Base-by-base conservation (phyloP, 2,888 invertebrate species). In the Lobophora halterata region DNA sequence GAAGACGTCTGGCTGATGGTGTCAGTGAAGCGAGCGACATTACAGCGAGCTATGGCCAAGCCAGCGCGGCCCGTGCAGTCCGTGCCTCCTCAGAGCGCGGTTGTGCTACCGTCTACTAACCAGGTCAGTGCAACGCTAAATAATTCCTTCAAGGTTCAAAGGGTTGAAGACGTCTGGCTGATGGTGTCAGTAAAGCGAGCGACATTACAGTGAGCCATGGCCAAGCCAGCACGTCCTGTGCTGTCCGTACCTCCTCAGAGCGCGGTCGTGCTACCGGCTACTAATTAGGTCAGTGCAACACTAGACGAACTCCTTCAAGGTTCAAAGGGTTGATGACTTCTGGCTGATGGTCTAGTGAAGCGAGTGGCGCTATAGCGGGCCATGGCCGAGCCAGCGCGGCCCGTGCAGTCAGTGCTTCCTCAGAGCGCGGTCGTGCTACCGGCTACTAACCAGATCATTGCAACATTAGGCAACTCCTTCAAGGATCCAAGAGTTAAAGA, bases 1-100 rank as follows among this genome's bases (percentile, higher is more conserved):
- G 97, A 97, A 71, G 98, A 98, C 85, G 96, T 98, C 1, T 95
- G 94, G 70, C 83, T 94, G 62, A 97, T 97, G 97, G 97, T 97
- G 79, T 93, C 95, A 45, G 95, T 96, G 76, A 91, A 96, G 56
- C 89, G 93, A 30, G 89, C 91, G 23, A 90, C 90, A 45, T 79
- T 95, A 32, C 93, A 93, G 69, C 91, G 92, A 49, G 89, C 95
- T 40, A 89, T 93, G 7, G 83, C 91, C 12, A 91, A 91, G 71
- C 93, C 93, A 18, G 90, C 92, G 39, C 89, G 94, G 39, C 95
- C 95, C 29, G 91, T 95, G 48, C 95, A 95, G 77, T 90, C 93
- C 26, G 95, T 95, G 31, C 92, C 92, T 33, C 95, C 95, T 23
- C 94, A 95, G 68, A 91, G 91, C 44, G 91, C 91, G 18, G 88